Evolutionary conservation across 2,888 invertebrate species (phyloP).

Genomic region (Furcula furcula): DNA sequence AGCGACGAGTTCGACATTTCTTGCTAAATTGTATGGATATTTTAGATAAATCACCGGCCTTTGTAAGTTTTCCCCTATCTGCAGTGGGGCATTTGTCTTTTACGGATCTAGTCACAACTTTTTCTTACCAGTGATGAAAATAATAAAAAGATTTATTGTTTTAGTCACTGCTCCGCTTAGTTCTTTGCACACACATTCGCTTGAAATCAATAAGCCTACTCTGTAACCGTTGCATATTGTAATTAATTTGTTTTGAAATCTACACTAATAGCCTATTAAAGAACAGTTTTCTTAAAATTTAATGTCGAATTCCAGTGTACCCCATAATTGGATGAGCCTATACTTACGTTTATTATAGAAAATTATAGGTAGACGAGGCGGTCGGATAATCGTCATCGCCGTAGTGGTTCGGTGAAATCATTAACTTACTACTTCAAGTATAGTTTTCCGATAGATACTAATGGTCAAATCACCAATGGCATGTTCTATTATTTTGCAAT

Average conservation of each 20-base stretch:
- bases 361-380: conserved; percentile 46
- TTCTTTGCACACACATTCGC: not conserved
- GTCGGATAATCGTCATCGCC: conserved; percentile 32
- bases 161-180: conserved; percentile 6
- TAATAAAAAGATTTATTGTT: conserved; percentile 46
- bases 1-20: conserved; percentile 71
- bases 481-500: too few relatives aligned
- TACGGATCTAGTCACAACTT: conserved; percentile 61
- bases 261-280: not conserved
- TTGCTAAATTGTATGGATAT: conserved; percentile 75
- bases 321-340: conserved; percentile 43
- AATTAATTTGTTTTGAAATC: not conserved
- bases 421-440: not conserved
- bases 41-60: conserved; percentile 75
- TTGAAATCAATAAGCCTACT: not conserved
- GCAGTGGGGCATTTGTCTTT: conserved; percentile 72
- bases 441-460: not conserved
- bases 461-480: too few relatives aligned
- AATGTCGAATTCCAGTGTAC: conserved; percentile 23
- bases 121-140: conserved; percentile 43
- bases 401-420: conserved; percentile 8
- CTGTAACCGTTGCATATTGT: not conserved
- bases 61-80: conserved; percentile 67
- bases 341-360: conserved; percentile 53
- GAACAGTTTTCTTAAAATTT: conserved; percentile 14